These are phyloP conservation scores for Macropus fuliginosus DNA, from an alignment of 2,797 vertebrate species.

Conservation along the genomic window DNA sequence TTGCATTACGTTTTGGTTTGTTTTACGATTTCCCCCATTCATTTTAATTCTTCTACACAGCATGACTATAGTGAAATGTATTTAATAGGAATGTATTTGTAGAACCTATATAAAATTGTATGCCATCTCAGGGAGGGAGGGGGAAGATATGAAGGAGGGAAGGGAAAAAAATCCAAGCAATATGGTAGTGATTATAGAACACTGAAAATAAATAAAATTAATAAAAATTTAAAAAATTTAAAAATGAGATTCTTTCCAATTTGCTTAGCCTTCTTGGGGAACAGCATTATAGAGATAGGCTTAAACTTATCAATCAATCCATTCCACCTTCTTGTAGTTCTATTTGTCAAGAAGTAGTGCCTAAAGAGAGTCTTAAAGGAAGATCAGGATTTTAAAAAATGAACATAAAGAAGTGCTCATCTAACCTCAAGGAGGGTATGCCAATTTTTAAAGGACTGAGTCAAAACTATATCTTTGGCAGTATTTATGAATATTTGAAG, in stretches of 20 bases:
- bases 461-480: neutral
- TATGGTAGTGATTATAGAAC: no score
- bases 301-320: neutral
- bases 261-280: neutral
- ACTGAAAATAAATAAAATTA: no score
- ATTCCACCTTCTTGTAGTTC: neutral
- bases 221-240: no score
- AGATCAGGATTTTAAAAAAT: neutral
- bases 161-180: no score
- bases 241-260: neutral
- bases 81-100: no score
- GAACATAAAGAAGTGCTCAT: neutral
- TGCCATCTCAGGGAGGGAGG: no score
- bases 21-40: no score
- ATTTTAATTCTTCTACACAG: no score
- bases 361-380: neutral
- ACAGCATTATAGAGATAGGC: neutral
- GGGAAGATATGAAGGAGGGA: no score
- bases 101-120: no score
- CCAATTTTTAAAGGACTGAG: neutral
- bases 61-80: no score
- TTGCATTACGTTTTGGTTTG: no score
- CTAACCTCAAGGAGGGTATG: neutral
- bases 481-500: neutral
- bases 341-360: neutral